Evolutionary conservation across 1,140 invertebrate genomes (phyloP).

Genomic region (Monochamus saltuarius): DNA sequence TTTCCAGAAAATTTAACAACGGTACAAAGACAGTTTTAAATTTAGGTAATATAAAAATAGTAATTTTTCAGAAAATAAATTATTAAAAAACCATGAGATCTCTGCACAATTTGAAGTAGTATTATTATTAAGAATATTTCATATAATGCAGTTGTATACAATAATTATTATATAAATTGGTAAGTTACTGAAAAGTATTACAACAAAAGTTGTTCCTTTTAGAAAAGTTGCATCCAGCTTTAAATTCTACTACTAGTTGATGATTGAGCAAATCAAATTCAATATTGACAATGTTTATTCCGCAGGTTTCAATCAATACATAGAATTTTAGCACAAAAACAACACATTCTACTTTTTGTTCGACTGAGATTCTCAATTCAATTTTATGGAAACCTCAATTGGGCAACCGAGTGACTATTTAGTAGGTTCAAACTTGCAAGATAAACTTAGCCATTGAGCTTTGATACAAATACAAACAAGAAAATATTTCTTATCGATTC

Average conservation of each 20-base stretch:
- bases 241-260: too few species aligned
- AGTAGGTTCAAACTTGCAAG: too few species aligned
- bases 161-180: constrained; percentile 5
- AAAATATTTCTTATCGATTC: too few species aligned
- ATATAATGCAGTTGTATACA: constrained; percentile 7
- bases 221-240: too few species aligned
- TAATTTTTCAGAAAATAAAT: constrained; percentile 31
- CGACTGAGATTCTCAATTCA: too few species aligned
- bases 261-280: not conserved
- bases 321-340: too few species aligned
- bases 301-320: too few species aligned
- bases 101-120: constrained; percentile 28
- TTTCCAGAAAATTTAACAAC: constrained; percentile 43
- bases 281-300: too few species aligned
- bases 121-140: constrained; percentile 7
- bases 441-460: too few species aligned
- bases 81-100: constrained; percentile 32
- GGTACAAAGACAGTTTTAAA: constrained; percentile 34
- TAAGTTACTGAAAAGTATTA: not conserved
- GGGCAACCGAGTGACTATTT: too few species aligned
- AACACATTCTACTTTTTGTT: constrained; percentile 14
- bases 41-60: constrained; percentile 45
- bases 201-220: not conserved
- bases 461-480: too few species aligned
- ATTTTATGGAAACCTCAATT: too few species aligned